Evolutionary conservation across 2,113 vertebrate species (phyloP), one percentile per base, ranked within the genome.

Genomic region (Dicentrarchus labrax): DNA sequence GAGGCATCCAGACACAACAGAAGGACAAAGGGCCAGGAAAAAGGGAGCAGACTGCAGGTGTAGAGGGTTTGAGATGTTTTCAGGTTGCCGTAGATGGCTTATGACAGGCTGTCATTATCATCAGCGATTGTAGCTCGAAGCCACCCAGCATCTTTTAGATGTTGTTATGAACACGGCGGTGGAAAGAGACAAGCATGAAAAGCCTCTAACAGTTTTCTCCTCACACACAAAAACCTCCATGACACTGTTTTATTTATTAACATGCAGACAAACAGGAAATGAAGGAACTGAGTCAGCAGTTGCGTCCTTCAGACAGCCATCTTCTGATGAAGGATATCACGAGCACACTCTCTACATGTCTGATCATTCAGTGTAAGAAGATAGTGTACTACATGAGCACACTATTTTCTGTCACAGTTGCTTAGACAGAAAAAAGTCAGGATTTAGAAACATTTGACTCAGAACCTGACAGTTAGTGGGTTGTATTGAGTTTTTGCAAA

Each of bases 71-170:
- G 69, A 61, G 48, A 39, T 47, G 76, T 43, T 30, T 30, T 56
- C 21, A 30, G 30, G 62, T 39, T 62, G 43, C 43, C 24, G 57
- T 43, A 71, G 36, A 51, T 80, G 43, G 51, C 21, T 59, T 16
- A 45, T 65, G 76, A 79, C 22, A 67, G 43, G 60, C 51, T 60
- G 71, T 53, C 69, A 24, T 24, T 56, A 30, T 78, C 57, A 22
- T 54, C 36, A 19, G 12, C 38, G 48, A 73, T 0, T 15, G 62
- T 7, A 50, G 56, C 61, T 69, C 13, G 51, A 74, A 78, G 79
- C 69, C 68, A 45, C 38, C 38, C n/a, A 36, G 6, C 48, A 62
- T 41, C 67, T 50, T 68, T 66, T 15, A 43, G 24, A 0, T 81
- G 67, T 61, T 38, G 10, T 43, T 48, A 56, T 61, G 64, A 66